These are phyloP conservation scores for Actias luna DNA, from an alignment of 2,888 invertebrate genomes.

Conservation along the genomic window DNA sequence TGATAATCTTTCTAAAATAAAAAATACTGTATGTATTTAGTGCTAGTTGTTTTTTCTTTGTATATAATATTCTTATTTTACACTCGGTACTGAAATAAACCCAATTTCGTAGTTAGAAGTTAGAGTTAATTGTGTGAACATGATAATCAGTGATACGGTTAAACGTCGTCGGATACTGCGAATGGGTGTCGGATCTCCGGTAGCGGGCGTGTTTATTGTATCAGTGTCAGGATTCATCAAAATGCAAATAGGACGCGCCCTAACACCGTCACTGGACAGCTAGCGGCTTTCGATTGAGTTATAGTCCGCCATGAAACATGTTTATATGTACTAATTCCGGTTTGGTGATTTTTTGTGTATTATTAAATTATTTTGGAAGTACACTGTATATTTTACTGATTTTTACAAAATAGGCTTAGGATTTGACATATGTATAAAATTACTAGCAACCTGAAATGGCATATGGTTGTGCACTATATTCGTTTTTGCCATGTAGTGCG, in stretches of 20 bases:
- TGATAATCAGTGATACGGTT: slow-evolving; percentile 61
- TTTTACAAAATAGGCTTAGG: background rate
- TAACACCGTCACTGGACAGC: slow-evolving; percentile 63
- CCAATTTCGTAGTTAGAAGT: slow-evolving; percentile 33
- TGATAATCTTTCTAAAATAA: too few relatives aligned
- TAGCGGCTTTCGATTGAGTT: slow-evolving; percentile 72
- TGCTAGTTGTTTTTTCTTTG: background rate
- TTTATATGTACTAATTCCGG: slow-evolving; percentile 24
- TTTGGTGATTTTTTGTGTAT: slow-evolving; percentile 13
- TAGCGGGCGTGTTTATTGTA: slow-evolving; percentile 74
- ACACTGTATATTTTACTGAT: background rate
- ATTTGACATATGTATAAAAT: background rate
- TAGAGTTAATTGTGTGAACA: slow-evolving; percentile 64
- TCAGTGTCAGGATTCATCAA: slow-evolving; percentile 79
- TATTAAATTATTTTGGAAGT: background rate
- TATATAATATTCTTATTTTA: background rate
- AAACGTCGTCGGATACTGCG: slow-evolving; percentile 52
- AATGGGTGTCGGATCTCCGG: slow-evolving; percentile 39
- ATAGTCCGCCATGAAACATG: slow-evolving; percentile 50
- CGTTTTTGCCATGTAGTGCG: too few relatives aligned
- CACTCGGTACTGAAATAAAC: background rate
- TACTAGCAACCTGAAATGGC: too few relatives aligned
- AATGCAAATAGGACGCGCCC: slow-evolving; percentile 76
- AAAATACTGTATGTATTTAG: too few relatives aligned
- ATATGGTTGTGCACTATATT: too few relatives aligned